Evolutionary conservation across 2,113 vertebrate species (phyloP).

Genomic region (Rhodinocichla rosea): DNA sequence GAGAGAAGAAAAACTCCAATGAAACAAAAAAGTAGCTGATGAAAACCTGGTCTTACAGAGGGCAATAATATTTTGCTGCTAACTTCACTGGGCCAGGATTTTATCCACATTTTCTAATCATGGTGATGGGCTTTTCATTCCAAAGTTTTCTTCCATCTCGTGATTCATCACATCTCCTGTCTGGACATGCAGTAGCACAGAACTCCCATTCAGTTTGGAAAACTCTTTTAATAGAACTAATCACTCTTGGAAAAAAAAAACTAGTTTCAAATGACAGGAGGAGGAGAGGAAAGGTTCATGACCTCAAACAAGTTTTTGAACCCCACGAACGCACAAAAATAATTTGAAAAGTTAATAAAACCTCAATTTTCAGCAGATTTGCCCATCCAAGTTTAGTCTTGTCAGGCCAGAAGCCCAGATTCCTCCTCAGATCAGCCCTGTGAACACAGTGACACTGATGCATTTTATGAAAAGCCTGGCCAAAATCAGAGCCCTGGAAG

Average conservation of each 20-base stretch:
- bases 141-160: neutral
- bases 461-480: neutral
- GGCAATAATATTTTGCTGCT: neutral
- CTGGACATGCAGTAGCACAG: neutral
- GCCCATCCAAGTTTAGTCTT: neutral
- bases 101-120: neutral
- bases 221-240: conserved; percentile 4
- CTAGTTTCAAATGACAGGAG: neutral
- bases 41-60: neutral
- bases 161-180: conserved; percentile 1
- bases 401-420: neutral
- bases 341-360: neutral
- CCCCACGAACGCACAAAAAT: neutral
- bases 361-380: neutral
- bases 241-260: neutral
- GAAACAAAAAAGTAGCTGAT: neutral
- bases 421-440: neutral
- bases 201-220: conserved; percentile 4
- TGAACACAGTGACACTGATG: neutral
- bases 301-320: neutral
- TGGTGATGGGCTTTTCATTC: neutral
- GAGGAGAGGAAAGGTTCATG: neutral
- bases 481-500: conserved; percentile 7
- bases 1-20: conserved; percentile 9
- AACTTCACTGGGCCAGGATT: neutral